phyloP scores from a whole-genome alignment of 2,888 invertebrate species.

The Epinotia bilunana region DNA sequence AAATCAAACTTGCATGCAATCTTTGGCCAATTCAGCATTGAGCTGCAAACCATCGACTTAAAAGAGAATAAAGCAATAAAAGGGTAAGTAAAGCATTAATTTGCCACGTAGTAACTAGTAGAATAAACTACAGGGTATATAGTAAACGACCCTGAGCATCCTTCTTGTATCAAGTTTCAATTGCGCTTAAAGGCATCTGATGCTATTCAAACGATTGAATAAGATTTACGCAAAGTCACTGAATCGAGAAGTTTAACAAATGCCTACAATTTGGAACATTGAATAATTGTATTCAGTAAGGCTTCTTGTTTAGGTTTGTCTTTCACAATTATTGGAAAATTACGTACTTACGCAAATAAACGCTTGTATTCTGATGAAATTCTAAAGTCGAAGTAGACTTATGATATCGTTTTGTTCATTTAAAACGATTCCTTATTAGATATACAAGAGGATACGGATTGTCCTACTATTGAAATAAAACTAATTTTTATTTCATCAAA shows the following conservation, averaged over 20 bases:
- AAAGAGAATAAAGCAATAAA: slow-evolving; percentile 36
- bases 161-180: slow-evolving; percentile 48
- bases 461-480: no score
- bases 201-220: slow-evolving; percentile 15
- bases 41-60: slow-evolving; percentile 43
- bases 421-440: no score
- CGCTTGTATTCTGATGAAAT: neutral
- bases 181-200: slow-evolving; percentile 24
- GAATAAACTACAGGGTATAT: slow-evolving; percentile 23
- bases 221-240: slow-evolving; percentile 42
- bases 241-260: neutral
- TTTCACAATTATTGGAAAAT: neutral
- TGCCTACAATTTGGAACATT: neutral
- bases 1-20: slow-evolving; percentile 41
- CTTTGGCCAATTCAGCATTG: slow-evolving; percentile 45
- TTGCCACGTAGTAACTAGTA: slow-evolving; percentile 10
- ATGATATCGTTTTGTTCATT: no score
- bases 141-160: slow-evolving; percentile 12
- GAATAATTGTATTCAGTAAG: neutral
- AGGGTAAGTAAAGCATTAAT: slow-evolving; percentile 41
- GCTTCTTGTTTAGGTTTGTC: neutral
- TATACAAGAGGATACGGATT: no score
- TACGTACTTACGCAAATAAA: neutral
- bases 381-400: no score
- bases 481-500: no score